phyloP scores from a whole-genome alignment of 2,113 vertebrate genomes.

The Ciconia stormi region DNA sequence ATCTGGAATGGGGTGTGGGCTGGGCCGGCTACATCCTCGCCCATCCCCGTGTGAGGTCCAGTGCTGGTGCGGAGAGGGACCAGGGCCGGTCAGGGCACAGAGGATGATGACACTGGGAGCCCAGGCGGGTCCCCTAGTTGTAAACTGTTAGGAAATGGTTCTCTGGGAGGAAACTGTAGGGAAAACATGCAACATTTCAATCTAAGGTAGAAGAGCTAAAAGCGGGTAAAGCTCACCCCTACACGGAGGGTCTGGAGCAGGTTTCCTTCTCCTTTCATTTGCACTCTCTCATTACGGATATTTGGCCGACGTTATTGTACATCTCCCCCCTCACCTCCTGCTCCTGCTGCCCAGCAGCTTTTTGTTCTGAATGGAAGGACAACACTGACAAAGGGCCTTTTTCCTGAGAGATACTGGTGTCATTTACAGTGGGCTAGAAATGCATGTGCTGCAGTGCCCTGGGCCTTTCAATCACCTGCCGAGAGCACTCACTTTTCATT shows the following conservation, averaged over 20 bases:
- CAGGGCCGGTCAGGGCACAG: background rate
- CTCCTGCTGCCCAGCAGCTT: background rate
- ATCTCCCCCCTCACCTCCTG: background rate
- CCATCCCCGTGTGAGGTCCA: fast-evolving
- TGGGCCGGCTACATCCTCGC: background rate
- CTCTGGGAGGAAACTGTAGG: background rate
- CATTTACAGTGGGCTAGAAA: slow-evolving; percentile 31
- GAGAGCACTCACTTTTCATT: slow-evolving; percentile 44
- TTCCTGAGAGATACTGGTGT: slow-evolving; percentile 24
- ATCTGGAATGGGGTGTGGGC: background rate
- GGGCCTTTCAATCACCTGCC: slow-evolving; percentile 16
- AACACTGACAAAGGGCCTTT: slow-evolving; percentile 1
- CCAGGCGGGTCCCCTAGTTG: background rate
- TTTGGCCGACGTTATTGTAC: background rate
- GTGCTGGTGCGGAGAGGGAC: fast-evolving
- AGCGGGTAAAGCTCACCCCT: background rate
- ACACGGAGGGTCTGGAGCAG: background rate
- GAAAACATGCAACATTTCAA: background rate
- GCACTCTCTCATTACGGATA: background rate
- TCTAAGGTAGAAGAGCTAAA: background rate
- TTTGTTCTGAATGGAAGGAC: slow-evolving; percentile 23
- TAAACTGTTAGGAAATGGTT: background rate
- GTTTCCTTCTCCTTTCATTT: background rate
- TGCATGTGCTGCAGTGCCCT: slow-evolving; percentile 23
- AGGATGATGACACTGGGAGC: background rate